Evolutionary conservation across 2,113 vertebrate species (phyloP).

Genomic region (Azemiops feae): DNA sequence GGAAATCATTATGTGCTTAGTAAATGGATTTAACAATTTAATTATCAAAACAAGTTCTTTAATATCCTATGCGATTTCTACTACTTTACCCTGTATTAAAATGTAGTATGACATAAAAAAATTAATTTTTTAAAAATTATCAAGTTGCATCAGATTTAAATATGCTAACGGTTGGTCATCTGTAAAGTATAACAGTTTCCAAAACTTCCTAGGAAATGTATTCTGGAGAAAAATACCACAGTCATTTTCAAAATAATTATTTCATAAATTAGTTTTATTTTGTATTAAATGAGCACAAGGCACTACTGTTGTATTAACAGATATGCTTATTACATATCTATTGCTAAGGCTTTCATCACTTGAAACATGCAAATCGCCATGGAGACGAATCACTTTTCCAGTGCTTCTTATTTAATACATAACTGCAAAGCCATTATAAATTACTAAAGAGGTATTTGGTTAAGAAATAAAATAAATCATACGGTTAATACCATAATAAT

Average conservation of each 20-base stretch:
- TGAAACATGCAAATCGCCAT: conserved; percentile 94
- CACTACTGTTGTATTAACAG: conserved; percentile 88
- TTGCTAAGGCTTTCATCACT: conserved; percentile 95
- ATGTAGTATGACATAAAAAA: conserved; percentile 24
- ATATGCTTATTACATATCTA: conserved; percentile 99
- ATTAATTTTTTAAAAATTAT: conserved; percentile 14
- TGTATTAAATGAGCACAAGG: conserved; percentile 80
- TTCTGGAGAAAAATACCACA: conserved; percentile 72
- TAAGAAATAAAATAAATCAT: conserved; percentile 80
- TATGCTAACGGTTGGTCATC: conserved; percentile 3
- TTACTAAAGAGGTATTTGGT: conserved; percentile 93
- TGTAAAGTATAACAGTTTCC: conserved; percentile 14
- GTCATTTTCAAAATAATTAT: conserved; percentile 68
- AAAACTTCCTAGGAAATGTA: not conserved
- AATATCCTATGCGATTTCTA: not conserved
- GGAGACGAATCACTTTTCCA: conserved; percentile 94
- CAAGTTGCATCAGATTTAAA: conserved; percentile 27
- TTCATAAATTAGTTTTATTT: conserved; percentile 83
- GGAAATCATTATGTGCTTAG: conserved; percentile 17
- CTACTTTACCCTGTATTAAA: not conserved
- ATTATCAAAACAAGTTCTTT: not conserved
- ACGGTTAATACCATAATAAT: conserved; percentile 71
- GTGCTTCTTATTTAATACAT: conserved; percentile 94
- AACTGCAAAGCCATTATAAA: conserved; percentile 88
- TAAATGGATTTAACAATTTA: conserved; percentile 7